Evolutionary conservation across 2,113 vertebrate genomes (phyloP), one percentile per base, ranked within the genome.

Genomic region (Muntiacus muntjak): DNA sequence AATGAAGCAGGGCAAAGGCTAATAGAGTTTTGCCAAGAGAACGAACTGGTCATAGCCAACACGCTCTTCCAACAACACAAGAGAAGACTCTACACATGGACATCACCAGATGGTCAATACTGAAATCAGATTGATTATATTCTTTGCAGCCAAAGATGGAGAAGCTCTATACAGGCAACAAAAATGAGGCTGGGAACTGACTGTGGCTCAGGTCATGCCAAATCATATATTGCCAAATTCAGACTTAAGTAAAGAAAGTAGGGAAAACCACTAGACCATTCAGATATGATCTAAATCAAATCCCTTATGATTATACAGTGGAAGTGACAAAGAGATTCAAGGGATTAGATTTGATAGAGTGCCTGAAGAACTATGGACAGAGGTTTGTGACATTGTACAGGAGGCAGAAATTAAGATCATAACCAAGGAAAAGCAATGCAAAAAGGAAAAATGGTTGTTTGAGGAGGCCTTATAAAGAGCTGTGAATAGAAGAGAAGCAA

Each of bases 31-130:
- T 71, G n/a, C 19, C n/a, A 36, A 40, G 67, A 71, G 10, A 40
- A 11, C 2, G 0, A 19, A 11, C n/a, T 12, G n/a, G 67, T 40
- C 19, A 71, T 40, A 23, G n/a, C 19, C 23, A 71, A 36, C 67
- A 71, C 10, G 10, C 67, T 71, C 19, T 71, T 40, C n/a, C n/a
- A 71, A 23, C 1, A 71, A 71, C 19, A 36, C 67, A 40, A 6
- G 67, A 71, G 67, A 71, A 36, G 67, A 23, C n/a, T 67, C 64
- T 36, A 71, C 67, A 71, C n/a, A 71, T 40, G 67, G 10, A 36
- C 19, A 40, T 71, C 67, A 71, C n/a, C n/a, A 71, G n/a, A 71
- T 23, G 67, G 67, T 2, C 67, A 71, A 23, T 0, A 71, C 19
- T 0, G 0, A 71, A 71, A 23, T 71, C 9, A 71, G 67, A 71